Base-by-base conservation (phyloP, 1,140 invertebrate genomes). In the Rhopalosiphum padi region DNA sequence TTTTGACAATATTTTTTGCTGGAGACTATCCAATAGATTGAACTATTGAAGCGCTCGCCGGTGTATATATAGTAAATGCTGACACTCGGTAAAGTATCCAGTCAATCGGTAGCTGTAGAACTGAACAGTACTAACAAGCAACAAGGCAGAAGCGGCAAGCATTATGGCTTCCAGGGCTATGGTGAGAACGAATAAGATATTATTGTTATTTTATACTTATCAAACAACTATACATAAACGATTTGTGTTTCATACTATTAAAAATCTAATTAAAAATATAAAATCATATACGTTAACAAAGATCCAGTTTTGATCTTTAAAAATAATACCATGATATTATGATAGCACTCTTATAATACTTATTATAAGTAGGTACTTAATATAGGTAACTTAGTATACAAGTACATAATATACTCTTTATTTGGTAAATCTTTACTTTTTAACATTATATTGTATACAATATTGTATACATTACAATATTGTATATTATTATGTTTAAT, bases 61-160 rank as follows among this genome's bases (percentile, higher is more conserved):
- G 21, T 18, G n/a, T 77, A 77, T 93, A 93, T 85, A 93, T 93
- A 93, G 25, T 43, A 93, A 93, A 93, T 22, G 43, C n/a, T 22
- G 23, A 9, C 2, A 41, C 25, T 15, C 43, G 8, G 53, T 1
- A 3, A 30, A 25, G 48, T 53, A 93, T 93, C 77, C 48, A 86
- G 48, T 93, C 48, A 86, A 93, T 86, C 35, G 46, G 77, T 55
- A 83, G 77, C 48, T 86, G 60, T n/a, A 18, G 48, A 83, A 53
- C 35, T 46, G 53, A 86, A 93, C 82, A 43, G 89, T 46, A 60
- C 37, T 23, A 43, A 68, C 60, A 77, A 30, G 7, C 55, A 11
- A 60, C 37, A 25, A 60, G 55, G n/a, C 77, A 46, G 41, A 37
- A 48, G 55, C 25, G 25, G 15, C 60, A 77, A 77, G 5, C 30